Evolutionary conservation across 2,888 invertebrate species (phyloP).

Genomic region (Periphyllus acericola): DNA sequence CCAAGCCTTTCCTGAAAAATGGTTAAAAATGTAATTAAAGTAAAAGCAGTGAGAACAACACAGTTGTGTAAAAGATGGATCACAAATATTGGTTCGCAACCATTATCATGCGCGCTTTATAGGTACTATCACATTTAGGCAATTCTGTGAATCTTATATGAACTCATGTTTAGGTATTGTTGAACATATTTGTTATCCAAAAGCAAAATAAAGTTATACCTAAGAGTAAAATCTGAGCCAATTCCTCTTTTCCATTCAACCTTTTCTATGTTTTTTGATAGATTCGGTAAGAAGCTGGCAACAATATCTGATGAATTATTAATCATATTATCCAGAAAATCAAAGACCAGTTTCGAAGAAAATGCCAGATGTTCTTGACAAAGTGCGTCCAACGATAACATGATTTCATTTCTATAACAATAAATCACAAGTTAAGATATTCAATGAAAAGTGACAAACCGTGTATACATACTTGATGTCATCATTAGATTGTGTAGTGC

Average conservation of each 20-base stretch:
- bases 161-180: too few relatives aligned
- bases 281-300: constrained; percentile 65
- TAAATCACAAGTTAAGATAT: constrained; percentile 62
- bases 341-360: constrained; percentile 68
- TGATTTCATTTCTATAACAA: constrained; percentile 65
- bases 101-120: not conserved
- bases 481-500: constrained; percentile 7
- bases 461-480: constrained; percentile 38
- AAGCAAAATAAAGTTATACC: constrained; percentile 64
- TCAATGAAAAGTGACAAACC: not conserved
- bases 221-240: constrained; percentile 68
- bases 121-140: too few relatives aligned
- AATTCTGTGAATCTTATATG: too few relatives aligned
- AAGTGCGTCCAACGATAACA: constrained; percentile 66
- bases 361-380: constrained; percentile 69
- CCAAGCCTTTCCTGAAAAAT: constrained; percentile 61
- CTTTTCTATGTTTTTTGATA: constrained; percentile 67
- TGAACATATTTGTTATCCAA: too few relatives aligned
- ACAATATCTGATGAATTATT: constrained; percentile 67
- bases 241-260: constrained; percentile 69
- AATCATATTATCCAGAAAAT: constrained; percentile 67
- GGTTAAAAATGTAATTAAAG: not conserved
- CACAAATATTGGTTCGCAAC: not conserved
- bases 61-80: not conserved
- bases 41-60: not conserved